Evolutionary conservation across 2,888 invertebrate species (phyloP), one percentile per base, ranked within the genome.

Genomic region (Phania funesta): DNA sequence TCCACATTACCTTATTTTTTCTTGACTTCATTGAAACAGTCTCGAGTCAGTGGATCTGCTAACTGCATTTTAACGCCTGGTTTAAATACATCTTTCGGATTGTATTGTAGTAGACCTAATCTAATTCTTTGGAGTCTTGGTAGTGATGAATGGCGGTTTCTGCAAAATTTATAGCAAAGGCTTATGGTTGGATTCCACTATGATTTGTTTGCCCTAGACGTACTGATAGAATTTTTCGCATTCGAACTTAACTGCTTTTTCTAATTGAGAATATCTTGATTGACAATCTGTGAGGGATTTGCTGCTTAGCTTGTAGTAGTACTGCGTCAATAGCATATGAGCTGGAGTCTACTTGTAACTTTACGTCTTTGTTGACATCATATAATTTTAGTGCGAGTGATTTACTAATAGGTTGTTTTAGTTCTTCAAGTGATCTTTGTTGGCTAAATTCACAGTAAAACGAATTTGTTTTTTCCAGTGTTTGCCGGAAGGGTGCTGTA

Each of bases 171-270:
- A 65, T 22, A 54, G 54, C 20, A 77, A 18, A 0, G 79, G 71
- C 11, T 79, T 79, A 29, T 73, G 79, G 32, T 65, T 73, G 2
- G 79, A 46, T 22, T 71, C 71, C n/a, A n/a, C n/a, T n/a, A n/a
- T n/a, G n/a, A n/a, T n/a, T n/a, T n/a, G n/a, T n/a, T n/a, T n/a
- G n/a, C 68, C 65, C 44, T 54, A 54, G 5, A 56, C 11, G 20
- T 77, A 77, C 32, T 70, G 62, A 24, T 73, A 60, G 20, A 73
- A 80, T 38, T 77, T 81, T 70, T 71, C 70, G 29, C 75, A 75
- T 13, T 35, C 70, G 48, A 80, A 71, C 44, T 64, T 54, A 1
- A 76, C 70, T 2, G 73, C 76, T 32, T 76, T 76, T 67, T 81
- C 76, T 35, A 76, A 58, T 71, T 76, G 70, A 0, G n/a, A n/a